Conservation (phyloP, 2,113 vertebrate species). For the Rhagologus leucostigma region DNA sequence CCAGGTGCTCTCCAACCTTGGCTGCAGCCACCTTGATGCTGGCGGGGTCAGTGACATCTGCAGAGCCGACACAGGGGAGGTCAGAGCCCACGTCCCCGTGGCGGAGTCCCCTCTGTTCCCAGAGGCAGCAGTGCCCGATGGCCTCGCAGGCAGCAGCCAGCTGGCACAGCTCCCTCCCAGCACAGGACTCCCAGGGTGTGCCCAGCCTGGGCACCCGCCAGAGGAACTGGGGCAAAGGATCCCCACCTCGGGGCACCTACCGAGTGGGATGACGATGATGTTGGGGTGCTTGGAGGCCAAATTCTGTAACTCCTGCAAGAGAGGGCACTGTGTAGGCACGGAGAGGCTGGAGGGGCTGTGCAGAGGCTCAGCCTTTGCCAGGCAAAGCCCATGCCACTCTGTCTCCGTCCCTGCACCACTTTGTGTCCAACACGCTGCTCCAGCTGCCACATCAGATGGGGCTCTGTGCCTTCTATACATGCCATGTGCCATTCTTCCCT, state of each 20-base stretch:
- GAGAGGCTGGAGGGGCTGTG: background rate
- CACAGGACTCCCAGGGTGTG: background rate
- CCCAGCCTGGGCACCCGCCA: fast-evolving
- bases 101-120: background rate
- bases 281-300: conserved; percentile 4
- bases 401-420: background rate
- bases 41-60: background rate
- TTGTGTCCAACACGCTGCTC: background rate
- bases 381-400: background rate
- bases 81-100: background rate
- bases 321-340: fast-evolving
- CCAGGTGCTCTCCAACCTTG: background rate
- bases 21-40: background rate
- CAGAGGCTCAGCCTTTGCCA: background rate
- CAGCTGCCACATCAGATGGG: background rate
- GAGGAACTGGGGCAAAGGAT: background rate
- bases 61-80: background rate
- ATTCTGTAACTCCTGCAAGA: conserved; percentile 7
- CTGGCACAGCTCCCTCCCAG: background rate
- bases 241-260: background rate
- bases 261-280: background rate
- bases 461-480: background rate
- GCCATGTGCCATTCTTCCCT: background rate
- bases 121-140: background rate
- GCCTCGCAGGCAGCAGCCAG: background rate